A percentile compares a stretch with the other conserved stretches of the same genome.
These are phyloP conservation scores for Phymorhynchus buccinoides DNA, from an alignment of 1,140 invertebrate genomes.

Conservation along the genomic window DNA sequence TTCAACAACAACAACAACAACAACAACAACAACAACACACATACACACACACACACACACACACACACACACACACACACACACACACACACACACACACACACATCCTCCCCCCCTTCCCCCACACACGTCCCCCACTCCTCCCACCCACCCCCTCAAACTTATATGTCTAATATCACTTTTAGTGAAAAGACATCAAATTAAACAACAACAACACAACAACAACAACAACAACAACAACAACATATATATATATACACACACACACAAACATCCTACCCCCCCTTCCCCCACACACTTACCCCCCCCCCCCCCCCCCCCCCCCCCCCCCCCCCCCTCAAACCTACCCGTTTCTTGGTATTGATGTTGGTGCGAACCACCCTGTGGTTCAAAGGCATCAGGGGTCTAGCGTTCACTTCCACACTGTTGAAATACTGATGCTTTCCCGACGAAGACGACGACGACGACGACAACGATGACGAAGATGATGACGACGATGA, in stretches of 20 bases:
- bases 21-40: too few species aligned
- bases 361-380: slow-evolving; percentile 96
- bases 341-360: slow-evolving; percentile 84
- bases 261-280: neutral
- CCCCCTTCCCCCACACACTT: too few species aligned
- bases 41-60: too few species aligned
- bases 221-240: too few species aligned
- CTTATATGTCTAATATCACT: neutral
- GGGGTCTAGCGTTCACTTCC: slow-evolving; percentile 92
- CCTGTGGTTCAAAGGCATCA: slow-evolving; percentile 90
- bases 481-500: neutral
- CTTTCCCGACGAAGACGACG: neutral
- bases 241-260: too few species aligned
- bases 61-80: neutral
- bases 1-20: too few species aligned
- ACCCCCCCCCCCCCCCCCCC: too few species aligned
- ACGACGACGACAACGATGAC: too few species aligned
- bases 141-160: neutral
- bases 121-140: neutral
- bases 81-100: neutral
- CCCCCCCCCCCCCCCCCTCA: neutral
- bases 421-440: slow-evolving; percentile 81
- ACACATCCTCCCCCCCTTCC: too few species aligned
- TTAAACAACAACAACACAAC: too few species aligned
- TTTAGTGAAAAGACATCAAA: too few species aligned